Evolutionary conservation across 2,888 invertebrate genomes (phyloP).

Genomic region (Rhagonycha lutea): DNA sequence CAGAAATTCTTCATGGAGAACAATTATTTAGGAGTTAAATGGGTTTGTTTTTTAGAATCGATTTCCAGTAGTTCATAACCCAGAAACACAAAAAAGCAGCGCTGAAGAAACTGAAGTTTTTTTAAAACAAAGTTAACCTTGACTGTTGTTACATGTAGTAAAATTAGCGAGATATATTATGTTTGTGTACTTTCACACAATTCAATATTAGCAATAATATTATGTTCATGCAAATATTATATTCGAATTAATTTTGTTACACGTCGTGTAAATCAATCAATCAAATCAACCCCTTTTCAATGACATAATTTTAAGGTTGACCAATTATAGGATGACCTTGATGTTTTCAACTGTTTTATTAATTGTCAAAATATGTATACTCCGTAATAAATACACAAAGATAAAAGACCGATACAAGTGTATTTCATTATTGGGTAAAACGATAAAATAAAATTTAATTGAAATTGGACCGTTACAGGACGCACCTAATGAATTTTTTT

Average conservation of each 20-base stretch:
- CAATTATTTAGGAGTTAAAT: not conserved
- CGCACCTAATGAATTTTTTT: conserved; percentile 13
- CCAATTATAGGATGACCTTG: conserved; percentile 25
- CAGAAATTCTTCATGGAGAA: not conserved
- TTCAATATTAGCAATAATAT: not conserved
- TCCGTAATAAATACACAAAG: not conserved
- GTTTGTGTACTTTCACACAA: not conserved
- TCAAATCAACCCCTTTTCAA: conserved; percentile 16
- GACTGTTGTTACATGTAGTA: not conserved
- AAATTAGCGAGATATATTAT: not conserved
- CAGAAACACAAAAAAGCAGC: not conserved
- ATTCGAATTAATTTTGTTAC: not conserved
- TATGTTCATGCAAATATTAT: not conserved
- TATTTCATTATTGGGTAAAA: not conserved
- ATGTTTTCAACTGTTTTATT: conserved; percentile 9
- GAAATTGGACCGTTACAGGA: conserved; percentile 4
- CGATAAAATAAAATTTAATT: not conserved
- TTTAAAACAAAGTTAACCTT: not conserved
- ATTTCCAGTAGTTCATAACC: not conserved
- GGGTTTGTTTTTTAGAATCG: not conserved
- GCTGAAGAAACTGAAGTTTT: not conserved
- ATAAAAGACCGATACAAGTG: not conserved
- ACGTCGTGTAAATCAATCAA: conserved; percentile 13
- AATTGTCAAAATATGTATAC: not conserved
- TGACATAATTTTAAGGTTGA: conserved; percentile 14